phyloP scores from a whole-genome alignment of 2,113 vertebrate species.

The Daubentonia madagascariensis region DNA sequence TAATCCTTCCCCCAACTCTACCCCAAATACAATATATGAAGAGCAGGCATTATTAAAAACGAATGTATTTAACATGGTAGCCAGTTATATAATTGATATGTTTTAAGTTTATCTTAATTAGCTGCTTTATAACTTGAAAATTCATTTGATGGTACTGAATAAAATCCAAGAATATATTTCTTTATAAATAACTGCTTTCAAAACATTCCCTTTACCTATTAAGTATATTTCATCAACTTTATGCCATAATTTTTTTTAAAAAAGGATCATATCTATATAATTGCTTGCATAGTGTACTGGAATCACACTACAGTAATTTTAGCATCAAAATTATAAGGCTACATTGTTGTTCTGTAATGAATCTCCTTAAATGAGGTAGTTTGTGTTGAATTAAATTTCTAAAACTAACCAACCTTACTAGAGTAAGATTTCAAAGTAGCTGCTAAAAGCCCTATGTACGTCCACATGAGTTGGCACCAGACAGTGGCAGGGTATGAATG shows the following conservation, averaged over 20 bases:
- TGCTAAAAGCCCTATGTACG: not conserved
- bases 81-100: not conserved
- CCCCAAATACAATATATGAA: not conserved
- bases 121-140: not conserved
- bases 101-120: not conserved
- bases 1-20: not conserved
- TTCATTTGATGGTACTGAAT: not conserved
- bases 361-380: not conserved
- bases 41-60: not conserved
- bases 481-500: not conserved
- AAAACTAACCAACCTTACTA: not conserved
- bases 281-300: not conserved
- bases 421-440: not conserved
- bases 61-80: not conserved
- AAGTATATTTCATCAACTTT: not conserved
- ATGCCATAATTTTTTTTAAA: not conserved
- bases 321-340: not conserved
- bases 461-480: not conserved
- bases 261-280: not conserved
- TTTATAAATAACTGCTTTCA: not conserved
- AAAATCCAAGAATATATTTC: not conserved
- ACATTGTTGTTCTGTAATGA: not conserved
- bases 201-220: not conserved
- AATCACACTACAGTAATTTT: not conserved
- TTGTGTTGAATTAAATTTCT: not conserved